A percentile compares a stretch with the other conserved stretches of the same genome.
These are phyloP conservation scores for Ochotona curzoniae DNA, from an alignment of 2,113 vertebrate genomes.

Conservation along the genomic window DNA sequence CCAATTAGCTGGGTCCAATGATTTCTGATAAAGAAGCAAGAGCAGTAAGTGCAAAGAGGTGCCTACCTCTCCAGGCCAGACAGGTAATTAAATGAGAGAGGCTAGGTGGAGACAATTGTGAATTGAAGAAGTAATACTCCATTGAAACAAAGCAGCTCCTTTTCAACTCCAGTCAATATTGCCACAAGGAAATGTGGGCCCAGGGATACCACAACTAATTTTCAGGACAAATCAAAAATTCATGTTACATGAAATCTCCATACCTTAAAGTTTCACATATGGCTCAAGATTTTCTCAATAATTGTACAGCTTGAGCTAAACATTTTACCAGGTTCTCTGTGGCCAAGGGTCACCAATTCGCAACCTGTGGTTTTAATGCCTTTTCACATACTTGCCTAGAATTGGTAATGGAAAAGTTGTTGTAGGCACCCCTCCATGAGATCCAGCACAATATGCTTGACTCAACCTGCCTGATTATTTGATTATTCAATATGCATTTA, in stretches of 20 bases:
- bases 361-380: background rate
- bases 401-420: conserved; percentile 6
- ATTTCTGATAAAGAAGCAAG: conserved; percentile 58
- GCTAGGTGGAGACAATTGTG: background rate
- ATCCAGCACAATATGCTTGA: background rate
- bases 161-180: background rate
- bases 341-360: background rate
- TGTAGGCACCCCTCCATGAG: background rate
- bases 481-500: conserved; percentile 3
- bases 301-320: background rate
- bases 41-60: conserved; percentile 29
- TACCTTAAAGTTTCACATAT: conserved; percentile 36
- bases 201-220: background rate
- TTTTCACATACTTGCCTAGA: background rate
- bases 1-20: conserved; percentile 2
- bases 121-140: conserved; percentile 42
- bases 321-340: background rate
- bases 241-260: conserved; percentile 29
- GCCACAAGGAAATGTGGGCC: background rate
- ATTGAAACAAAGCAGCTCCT: background rate
- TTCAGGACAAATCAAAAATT: conserved; percentile 49
- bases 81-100: conserved; percentile 51
- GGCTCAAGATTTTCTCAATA: conserved; percentile 3
- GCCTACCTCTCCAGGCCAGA: background rate
- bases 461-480: background rate